Conservation (phyloP, 1,140 invertebrate species). For the Aphis gossypii region DNA sequence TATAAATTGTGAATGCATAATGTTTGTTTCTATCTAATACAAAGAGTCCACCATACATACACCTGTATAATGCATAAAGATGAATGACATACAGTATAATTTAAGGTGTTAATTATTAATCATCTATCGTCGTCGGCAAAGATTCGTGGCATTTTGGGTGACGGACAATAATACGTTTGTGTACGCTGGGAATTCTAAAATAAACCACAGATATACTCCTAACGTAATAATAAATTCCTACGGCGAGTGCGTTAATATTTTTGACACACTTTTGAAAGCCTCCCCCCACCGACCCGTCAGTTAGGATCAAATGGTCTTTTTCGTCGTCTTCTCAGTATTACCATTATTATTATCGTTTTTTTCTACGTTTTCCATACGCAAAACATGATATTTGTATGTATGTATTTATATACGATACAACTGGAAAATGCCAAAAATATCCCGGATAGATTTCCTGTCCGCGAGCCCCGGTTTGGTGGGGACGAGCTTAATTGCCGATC, state of each 20-base stretch:
- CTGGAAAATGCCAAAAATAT: slow-evolving; percentile 57
- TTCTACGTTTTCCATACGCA: slow-evolving; percentile 24
- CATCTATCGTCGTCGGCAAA: neutral
- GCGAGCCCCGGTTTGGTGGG: slow-evolving; percentile 38
- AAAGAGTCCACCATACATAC: neutral
- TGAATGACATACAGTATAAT: neutral
- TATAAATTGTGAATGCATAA: neutral
- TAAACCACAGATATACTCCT: neutral
- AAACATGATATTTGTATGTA: neutral
- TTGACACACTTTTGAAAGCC: slow-evolving; percentile 34
- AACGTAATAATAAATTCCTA: neutral
- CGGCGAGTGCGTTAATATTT: slow-evolving; percentile 28
- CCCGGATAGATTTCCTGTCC: slow-evolving; percentile 56
- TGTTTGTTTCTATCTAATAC: neutral
- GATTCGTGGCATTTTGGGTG: neutral
- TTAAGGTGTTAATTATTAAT: slow-evolving; percentile 4
- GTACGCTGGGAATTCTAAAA: slow-evolving; percentile 7
- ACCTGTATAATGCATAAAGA: neutral
- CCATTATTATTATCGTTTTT: neutral
- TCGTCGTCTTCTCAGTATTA: neutral
- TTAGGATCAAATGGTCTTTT: slow-evolving; percentile 38
- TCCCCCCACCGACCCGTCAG: neutral
- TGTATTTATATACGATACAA: slow-evolving; percentile 26
- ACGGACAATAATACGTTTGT: neutral
- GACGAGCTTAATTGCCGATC: slow-evolving; percentile 13